Conservation (phyloP, 2,888 invertebrate species). For the Melanostoma mellinum region DNA sequence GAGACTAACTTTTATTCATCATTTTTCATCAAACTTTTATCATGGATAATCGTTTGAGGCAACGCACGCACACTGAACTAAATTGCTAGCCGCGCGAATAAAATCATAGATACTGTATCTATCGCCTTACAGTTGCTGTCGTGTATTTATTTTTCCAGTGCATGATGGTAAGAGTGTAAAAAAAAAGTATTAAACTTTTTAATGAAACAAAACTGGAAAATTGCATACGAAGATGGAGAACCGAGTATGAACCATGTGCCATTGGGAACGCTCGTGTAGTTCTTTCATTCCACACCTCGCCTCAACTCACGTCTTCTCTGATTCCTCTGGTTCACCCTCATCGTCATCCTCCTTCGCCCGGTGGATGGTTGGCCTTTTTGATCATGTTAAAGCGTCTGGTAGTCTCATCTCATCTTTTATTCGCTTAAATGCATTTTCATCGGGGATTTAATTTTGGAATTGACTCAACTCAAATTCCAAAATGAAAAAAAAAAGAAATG, state of each 20-base stretch:
- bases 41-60: constrained; percentile 49
- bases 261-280: constrained; percentile 27
- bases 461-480: constrained; percentile 69
- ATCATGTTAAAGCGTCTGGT: constrained; percentile 68
- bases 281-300: constrained; percentile 39
- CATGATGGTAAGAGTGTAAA: background rate
- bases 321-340: background rate
- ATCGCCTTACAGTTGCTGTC: background rate
- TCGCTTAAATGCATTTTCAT: constrained; percentile 72
- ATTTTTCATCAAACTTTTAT: constrained; percentile 55
- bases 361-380: background rate
- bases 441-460: constrained; percentile 72
- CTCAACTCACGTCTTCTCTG: background rate
- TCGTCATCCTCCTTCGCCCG: too few species aligned
- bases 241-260: constrained; percentile 33
- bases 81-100: constrained; percentile 13
- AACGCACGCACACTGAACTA: constrained; percentile 32
- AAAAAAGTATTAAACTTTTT: constrained; percentile 1
- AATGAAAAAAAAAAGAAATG: constrained; percentile 41
- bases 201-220: constrained; percentile 49
- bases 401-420: constrained; percentile 72
- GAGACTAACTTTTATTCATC: constrained; percentile 54
- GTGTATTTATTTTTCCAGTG: background rate
- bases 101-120: constrained; percentile 36
- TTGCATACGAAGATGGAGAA: constrained; percentile 36